Evolutionary conservation across 1,140 invertebrate species (phyloP).

Genomic region (Anastrepha ludens): DNA sequence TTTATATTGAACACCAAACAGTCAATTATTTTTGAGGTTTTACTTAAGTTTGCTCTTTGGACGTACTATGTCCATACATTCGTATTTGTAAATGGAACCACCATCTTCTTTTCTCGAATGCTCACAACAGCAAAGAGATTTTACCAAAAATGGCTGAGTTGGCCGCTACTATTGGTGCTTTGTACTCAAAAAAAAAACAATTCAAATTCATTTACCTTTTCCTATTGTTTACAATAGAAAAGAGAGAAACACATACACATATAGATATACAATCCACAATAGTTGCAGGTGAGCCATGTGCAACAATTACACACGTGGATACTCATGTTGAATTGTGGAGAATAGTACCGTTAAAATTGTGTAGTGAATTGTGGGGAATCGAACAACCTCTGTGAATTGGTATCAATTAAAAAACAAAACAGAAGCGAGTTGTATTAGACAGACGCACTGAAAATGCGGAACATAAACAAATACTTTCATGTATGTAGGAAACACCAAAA

Average conservation of each 20-base stretch:
- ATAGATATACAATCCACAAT: conserved; percentile 1
- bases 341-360: not conserved
- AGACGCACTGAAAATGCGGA: conserved; percentile 9
- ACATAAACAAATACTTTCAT: conserved; percentile 7
- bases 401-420: not conserved
- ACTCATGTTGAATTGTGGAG: conserved; percentile 2
- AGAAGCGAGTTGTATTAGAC: conserved; percentile 12
- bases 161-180: conserved; percentile 27
- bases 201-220: conserved; percentile 37
- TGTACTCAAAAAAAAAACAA: not conserved
- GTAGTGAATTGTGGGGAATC: not conserved
- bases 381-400: not conserved
- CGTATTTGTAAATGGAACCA: not conserved
- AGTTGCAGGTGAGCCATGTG: conserved; percentile 43
- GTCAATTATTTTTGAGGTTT: too few species aligned
- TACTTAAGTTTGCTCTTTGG: too few species aligned
- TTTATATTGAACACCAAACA: too few species aligned
- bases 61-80: not conserved
- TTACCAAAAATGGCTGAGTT: conserved; percentile 40
- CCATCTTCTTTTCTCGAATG: conserved; percentile 5
- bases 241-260: not conserved
- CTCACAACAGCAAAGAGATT: not conserved
- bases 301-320: not conserved
- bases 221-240: conserved; percentile 28
- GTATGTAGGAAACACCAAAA: not conserved